Evolutionary conservation across 2,797 vertebrate genomes (phyloP), one percentile per base, ranked within the genome.

Genomic region (Heterohyrax brucei): DNA sequence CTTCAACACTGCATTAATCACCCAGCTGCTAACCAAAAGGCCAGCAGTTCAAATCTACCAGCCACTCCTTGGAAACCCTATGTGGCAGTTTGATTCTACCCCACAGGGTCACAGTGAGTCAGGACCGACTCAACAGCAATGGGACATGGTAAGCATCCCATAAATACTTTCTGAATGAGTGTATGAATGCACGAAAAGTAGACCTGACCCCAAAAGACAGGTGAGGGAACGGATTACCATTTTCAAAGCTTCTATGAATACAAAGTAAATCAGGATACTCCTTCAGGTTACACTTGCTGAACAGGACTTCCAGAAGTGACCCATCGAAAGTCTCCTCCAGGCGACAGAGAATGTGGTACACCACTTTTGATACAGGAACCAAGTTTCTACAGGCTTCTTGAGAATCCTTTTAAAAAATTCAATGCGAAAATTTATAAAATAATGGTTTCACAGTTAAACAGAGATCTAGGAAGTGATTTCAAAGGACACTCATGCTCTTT

Each of bases 181-280:
- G 53, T 4, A 16, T 56, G 53, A 56, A 56, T 56, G 39, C 80
- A 53, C 62, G 14, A 44, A 78, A 85, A 90, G 48, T 59, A 82
- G 30, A 59, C 33, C 13, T 86, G 21, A 66, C 7, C 46, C 46
- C 56, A 46, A 59, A 80, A 61, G 66, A 66, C n/a, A 80, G 21
- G 21, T 8, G 16, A 66, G 46, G 46, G 13, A 46, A 56, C 28
- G 26, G 10, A 56, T 75, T 64, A 91, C 93, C 76, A 46, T 91
- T 66, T 91, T 59, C 21, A 6, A 94, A 91, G 56, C 75, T 96
- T 72, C n/a, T 85, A 3, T 89, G 33, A 85, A 91, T 39, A 19
- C 76, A 22, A 61, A 48, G 66, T 83, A 95, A 96, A 10, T 85
- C 87, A 68, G 93, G 93, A 33, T 91, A 87, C 26, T 50, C 72